Percentiles rank a stretch among this genome's conserved stretches.
Evolutionary conservation across 2,797 vertebrate species (phyloP).

Genomic region (Nasua narica): DNA sequence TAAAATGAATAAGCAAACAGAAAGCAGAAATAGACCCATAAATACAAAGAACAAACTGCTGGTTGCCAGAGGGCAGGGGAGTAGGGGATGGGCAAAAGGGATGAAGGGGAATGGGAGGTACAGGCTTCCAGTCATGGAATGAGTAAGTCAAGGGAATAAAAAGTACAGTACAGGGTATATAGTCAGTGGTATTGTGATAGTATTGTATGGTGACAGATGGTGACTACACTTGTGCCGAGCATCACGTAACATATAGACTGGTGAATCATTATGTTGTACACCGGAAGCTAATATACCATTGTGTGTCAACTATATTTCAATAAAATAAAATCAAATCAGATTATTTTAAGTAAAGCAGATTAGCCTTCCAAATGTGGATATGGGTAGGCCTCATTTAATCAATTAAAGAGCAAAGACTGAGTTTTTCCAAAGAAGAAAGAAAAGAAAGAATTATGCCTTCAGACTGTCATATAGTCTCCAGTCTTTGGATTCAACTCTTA

Average conservation of each 20-base stretch:
- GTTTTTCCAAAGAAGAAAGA: background rate
- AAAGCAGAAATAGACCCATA: background rate
- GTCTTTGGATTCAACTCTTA: background rate
- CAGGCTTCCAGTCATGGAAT: background rate
- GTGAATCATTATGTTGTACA: background rate
- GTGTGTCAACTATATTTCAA: background rate
- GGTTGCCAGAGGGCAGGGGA: background rate
- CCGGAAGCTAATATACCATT: background rate
- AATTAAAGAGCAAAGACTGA: background rate
- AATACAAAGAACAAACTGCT: background rate
- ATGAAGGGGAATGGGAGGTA: background rate
- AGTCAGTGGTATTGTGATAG: background rate
- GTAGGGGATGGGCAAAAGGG: background rate
- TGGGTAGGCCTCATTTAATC: background rate
- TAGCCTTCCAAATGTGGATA: too few relatives aligned
- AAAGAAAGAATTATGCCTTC: background rate
- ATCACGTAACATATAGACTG: background rate
- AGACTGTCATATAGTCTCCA: background rate
- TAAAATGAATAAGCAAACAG: background rate
- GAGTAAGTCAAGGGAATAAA: background rate
- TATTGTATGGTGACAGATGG: background rate
- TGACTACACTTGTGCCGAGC: background rate
- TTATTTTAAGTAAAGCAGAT: background rate
- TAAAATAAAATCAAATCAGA: background rate
- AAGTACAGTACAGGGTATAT: background rate